Conservation (phyloP, 2,797 vertebrate species). For the Syncerus caffer region DNA sequence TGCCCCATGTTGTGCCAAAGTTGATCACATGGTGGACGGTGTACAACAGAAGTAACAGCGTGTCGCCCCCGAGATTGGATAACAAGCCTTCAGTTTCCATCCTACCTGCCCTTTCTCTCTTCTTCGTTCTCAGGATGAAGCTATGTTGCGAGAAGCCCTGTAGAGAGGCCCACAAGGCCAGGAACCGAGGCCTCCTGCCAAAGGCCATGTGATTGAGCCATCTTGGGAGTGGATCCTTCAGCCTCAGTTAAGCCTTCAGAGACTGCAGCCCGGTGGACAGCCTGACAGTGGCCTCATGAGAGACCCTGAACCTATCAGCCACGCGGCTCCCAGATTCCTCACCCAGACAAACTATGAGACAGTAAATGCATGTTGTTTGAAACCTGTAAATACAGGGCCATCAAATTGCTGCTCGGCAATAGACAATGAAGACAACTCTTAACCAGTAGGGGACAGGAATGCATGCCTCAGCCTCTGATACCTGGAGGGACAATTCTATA, state of each 20-base stretch:
- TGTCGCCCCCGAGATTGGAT: background rate
- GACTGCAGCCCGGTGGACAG: accelerated
- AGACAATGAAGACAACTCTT: background rate
- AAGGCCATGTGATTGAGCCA: background rate
- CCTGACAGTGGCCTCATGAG: background rate
- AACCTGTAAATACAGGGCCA: background rate
- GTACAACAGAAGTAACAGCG: background rate
- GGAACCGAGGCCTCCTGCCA: background rate
- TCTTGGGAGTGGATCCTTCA: background rate
- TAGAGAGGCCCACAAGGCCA: background rate
- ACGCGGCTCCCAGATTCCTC: background rate
- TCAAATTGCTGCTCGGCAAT: background rate
- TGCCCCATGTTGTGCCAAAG: background rate
- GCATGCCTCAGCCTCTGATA: background rate
- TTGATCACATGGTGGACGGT: background rate
- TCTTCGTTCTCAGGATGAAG: background rate
- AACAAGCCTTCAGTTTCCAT: background rate
- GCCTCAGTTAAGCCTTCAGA: background rate
- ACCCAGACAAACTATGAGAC: too few relatives aligned
- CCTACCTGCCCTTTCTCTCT: background rate
- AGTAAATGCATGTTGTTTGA: background rate
- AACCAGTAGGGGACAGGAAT: background rate
- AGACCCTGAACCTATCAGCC: background rate
- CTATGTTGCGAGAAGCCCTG: background rate
- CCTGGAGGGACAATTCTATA: background rate